phyloP scores from a whole-genome alignment of 2,113 vertebrate genomes.

The Lophius piscatorius region DNA sequence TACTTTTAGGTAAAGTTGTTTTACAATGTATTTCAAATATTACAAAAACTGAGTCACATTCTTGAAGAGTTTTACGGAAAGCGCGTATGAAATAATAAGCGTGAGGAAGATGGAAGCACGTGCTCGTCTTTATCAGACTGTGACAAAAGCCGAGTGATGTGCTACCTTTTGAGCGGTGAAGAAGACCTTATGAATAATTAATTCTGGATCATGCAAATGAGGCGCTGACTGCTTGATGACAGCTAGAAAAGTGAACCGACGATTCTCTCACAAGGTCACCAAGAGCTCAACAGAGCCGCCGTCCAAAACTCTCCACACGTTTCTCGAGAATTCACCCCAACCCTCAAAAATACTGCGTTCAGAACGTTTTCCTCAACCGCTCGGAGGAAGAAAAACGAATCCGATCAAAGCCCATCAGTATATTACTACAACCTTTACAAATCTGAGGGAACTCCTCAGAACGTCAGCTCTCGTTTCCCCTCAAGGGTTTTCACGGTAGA shows the following conservation, averaged over 20 bases:
- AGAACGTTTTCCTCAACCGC: constrained; percentile 23
- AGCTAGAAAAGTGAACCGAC: constrained; percentile 62
- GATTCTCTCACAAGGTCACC: constrained; percentile 67
- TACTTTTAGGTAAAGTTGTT: too few relatives aligned
- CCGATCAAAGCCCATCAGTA: constrained; percentile 23
- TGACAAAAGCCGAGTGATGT: constrained; percentile 35
- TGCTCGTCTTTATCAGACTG: constrained; percentile 12
- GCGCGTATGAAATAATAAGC: background rate
- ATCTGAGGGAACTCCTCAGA: too few relatives aligned
- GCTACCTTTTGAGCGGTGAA: constrained; percentile 38
- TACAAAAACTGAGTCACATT: too few relatives aligned
- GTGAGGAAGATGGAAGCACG: constrained; percentile 1
- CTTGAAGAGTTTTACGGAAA: too few relatives aligned
- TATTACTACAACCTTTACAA: too few relatives aligned
- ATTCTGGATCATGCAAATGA: constrained; percentile 67
- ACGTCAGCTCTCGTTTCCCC: too few relatives aligned
- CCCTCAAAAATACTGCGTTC: constrained; percentile 6
- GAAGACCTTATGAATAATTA: constrained; percentile 63
- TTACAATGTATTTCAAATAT: too few relatives aligned
- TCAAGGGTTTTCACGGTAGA: too few relatives aligned
- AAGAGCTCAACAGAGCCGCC: constrained; percentile 25
- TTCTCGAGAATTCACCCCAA: constrained; percentile 36
- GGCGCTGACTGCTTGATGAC: constrained; percentile 57
- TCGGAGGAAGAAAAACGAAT: background rate
- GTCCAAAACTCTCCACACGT: constrained; percentile 51